Conservation (phyloP, 2,113 vertebrate genomes). For the Elachura formosa region DNA sequence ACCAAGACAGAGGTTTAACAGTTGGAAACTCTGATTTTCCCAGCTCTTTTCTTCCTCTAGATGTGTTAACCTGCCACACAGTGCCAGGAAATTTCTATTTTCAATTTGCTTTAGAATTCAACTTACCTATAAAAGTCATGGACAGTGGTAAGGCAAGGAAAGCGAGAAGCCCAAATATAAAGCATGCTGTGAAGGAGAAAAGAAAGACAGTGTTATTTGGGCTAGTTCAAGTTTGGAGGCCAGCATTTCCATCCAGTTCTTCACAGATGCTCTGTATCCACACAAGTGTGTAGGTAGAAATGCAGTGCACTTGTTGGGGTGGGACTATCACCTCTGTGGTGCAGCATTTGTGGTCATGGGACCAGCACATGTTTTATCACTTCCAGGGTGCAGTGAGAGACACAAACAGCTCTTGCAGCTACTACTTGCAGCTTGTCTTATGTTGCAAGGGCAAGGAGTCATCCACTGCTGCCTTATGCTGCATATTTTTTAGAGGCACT, state of each 20-base stretch:
- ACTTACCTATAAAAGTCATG: conserved; percentile 71
- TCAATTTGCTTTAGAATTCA: not conserved
- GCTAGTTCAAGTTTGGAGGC: not conserved
- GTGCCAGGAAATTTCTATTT: not conserved
- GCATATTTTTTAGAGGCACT: not conserved
- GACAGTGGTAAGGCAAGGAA: conserved; percentile 65
- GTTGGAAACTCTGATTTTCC: not conserved
- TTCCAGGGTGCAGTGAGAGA: not conserved
- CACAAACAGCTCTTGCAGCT: not conserved
- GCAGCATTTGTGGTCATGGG: not conserved
- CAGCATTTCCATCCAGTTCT: not conserved
- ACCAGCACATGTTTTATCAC: not conserved
- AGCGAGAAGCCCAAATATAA: conserved; percentile 51
- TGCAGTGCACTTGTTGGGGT: not conserved
- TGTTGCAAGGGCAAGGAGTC: not conserved
- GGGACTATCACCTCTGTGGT: not conserved
- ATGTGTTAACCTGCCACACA: not conserved
- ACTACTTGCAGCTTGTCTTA: not conserved
- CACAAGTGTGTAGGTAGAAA: not conserved
- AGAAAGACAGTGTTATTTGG: not conserved
- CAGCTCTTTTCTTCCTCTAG: not conserved
- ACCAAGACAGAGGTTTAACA: not conserved
- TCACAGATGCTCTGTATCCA: not conserved
- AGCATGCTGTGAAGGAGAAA: conserved; percentile 54
- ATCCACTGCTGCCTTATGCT: not conserved